Percentiles rank a stretch among this genome's conserved stretches.
phyloP scores from a whole-genome alignment of 1,140 invertebrate species.

The Drosophila rufa region DNA sequence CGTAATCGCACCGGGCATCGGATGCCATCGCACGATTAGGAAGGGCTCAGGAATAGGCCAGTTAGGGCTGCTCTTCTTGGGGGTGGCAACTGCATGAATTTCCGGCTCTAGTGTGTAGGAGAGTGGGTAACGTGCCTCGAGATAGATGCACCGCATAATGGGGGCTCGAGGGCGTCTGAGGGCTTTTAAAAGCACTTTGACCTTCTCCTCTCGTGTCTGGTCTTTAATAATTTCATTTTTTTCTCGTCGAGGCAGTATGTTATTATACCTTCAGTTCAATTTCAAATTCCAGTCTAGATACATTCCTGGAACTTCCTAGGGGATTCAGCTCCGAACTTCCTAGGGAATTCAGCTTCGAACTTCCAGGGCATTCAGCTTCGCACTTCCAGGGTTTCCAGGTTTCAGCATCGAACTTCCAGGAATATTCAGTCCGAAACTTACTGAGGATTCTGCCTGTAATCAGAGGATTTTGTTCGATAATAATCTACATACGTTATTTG shows the following conservation, averaged over 20 bases:
- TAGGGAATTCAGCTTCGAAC: no score
- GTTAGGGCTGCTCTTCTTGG: slow-evolving; percentile 20
- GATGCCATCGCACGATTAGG: slow-evolving; percentile 24
- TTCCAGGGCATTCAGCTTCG: no score
- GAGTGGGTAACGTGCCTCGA: slow-evolving; percentile 10
- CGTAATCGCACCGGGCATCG: slow-evolving; percentile 39
- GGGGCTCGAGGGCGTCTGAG: slow-evolving; percentile 17
- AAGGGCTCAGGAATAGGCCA: slow-evolving; percentile 36
- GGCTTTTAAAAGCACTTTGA: slow-evolving; percentile 20
- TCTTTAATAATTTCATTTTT: slow-evolving; percentile 2
- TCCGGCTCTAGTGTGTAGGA: slow-evolving; percentile 12
- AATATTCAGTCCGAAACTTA: no score
- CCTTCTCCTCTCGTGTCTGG: slow-evolving; percentile 5
- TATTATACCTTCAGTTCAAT: neutral
- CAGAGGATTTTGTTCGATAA: no score
- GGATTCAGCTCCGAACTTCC: no score
- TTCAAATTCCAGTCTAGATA: no score
- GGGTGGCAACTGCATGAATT: neutral
- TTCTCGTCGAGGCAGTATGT: neutral
- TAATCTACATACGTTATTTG: no score
- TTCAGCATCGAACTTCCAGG: no score
- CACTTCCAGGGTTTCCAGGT: no score
- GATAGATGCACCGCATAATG: slow-evolving; percentile 4
- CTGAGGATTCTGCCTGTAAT: no score
- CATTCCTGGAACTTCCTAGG: no score